Evolutionary conservation across 2,797 vertebrate genomes (phyloP), one percentile per base, ranked within the genome.

Genomic region (Odontamblyopus lacepedii): DNA sequence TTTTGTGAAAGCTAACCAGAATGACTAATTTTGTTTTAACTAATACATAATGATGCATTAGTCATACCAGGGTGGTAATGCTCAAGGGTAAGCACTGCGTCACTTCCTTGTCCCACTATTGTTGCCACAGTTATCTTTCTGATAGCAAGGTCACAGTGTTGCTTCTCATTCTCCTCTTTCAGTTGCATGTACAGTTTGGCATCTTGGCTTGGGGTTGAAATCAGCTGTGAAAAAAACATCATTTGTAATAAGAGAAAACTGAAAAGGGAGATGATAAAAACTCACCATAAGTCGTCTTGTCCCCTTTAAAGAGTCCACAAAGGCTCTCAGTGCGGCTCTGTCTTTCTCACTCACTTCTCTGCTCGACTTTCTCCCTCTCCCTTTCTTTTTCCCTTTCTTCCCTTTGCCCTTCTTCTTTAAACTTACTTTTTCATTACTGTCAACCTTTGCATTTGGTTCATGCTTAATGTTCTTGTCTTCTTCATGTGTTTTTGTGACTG

Each of bases 241-340:
- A 53, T 50, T 55, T 53, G 1, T 0, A 57, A 13, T 61, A 57
- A 69, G 13, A 16, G 35, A 38, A 59, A 29, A n/a, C 19, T 29
- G 57, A 26, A 44, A 15, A 18, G 2, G 12, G 13, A 38, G 13
- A 9, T 7, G 15, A 35, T 38, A 9, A 75, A 19, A 16, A 3
- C 93, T 93, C 71, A 95, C 95, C 91, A 95, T 86, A 63, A 95
- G 85, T 71, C 94, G 88, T 78, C 93, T 89, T 63, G 71, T 83
- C 8, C 92, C 93, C 65, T 85, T 87, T 0, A 94, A 87, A 60
- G 70, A 76, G 27, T 93, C 86, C 78, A 95, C 67, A 81, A 95
- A 91, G 27, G 85, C 87, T 69, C 73, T 91, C 51, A 93, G 77
- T 6, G 85, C 84, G 56, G 79, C 51, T 83, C 79, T 90, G 26